Evolutionary conservation across 2,113 vertebrate species (phyloP), one percentile per base, ranked within the genome.

Genomic region (Pipa parva): DNA sequence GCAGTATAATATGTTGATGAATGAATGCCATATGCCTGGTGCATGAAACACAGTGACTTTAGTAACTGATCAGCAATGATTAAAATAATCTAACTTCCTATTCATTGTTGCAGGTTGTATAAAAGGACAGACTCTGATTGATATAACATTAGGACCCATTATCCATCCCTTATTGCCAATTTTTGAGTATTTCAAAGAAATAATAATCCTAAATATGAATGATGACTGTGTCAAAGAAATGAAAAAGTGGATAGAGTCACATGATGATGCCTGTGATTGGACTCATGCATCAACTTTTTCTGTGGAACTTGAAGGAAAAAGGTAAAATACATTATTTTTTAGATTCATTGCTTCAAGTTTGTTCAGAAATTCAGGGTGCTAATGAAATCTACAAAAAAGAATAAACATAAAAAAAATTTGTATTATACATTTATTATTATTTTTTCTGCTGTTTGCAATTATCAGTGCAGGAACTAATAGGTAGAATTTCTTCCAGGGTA

Each of bases 141-240:
- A 61, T n/a, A 15, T 61, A 11, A 46, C 24, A 13, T 10, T 61
- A 15, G 25, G 39, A 6, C 59, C 59, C 39, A 20, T 21, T 17
- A 28, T 61, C 2, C 11, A 28, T 21, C 59, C 42, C 2, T 39
- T 61, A 13, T 26, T 61, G 6, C 20, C 59, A 22, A 10, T 61
- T 46, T 46, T 12, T 61, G 59, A 61, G n/a, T 48, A 27, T 12
- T 48, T 61, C 11, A 26, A 29, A 31, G 39, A 61, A 29, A 61
- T 61, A 17, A 46, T 24, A 20, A 21, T 61, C 42, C 39, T 61
- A 48, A 4, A 61, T 29, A 7, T 48, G 7, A 20, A 20, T 29
- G 42, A 61, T 42, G 9, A 7, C 25, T 29, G 39, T 18, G 48
- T 61, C 8, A 21, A 27, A 13, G 59, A 61, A 11, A 7, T 61